Evolutionary conservation across 1,140 invertebrate species (phyloP).

Genomic region (Calliphora vicina): DNA sequence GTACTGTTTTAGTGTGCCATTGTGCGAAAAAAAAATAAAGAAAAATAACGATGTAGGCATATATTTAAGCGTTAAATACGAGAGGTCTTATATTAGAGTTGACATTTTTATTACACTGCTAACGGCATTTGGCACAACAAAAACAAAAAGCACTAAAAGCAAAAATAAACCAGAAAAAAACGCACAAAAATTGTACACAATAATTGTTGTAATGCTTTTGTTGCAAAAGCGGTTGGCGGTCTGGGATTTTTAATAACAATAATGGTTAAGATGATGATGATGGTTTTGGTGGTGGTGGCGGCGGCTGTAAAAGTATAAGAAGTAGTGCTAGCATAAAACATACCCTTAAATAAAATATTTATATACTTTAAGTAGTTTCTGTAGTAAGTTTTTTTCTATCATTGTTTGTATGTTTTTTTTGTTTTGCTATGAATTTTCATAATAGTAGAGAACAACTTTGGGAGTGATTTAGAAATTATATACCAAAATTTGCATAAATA

Average conservation of each 20-base stretch:
- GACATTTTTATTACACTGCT: slow-evolving; percentile 31
- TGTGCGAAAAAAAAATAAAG: too few relatives aligned
- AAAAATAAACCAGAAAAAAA: not conserved
- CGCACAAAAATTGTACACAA: not conserved
- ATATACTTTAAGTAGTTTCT: not conserved
- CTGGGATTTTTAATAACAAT: not conserved
- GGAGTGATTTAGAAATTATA: too few relatives aligned
- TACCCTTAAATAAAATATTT: slow-evolving; percentile 4
- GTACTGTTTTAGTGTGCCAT: too few relatives aligned
- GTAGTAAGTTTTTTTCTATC: not conserved
- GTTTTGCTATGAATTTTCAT: not conserved
- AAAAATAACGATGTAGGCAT: not conserved
- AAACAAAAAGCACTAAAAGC: not conserved
- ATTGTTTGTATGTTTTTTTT: not conserved
- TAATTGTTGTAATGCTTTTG: not conserved
- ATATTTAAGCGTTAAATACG: not conserved
- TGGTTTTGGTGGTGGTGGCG: not conserved
- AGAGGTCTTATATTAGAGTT: slow-evolving; percentile 32
- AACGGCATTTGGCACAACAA: not conserved
- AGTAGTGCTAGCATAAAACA: not conserved
- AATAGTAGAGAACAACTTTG: too few relatives aligned
- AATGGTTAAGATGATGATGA: not conserved
- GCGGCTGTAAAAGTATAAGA: not conserved
- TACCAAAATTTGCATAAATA: too few relatives aligned
- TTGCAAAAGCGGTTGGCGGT: not conserved